A percentile compares a stretch with the other conserved stretches of the same genome.
phyloP scores from a whole-genome alignment of 2,888 invertebrate genomes.

The Dexiosoma caninum region DNA sequence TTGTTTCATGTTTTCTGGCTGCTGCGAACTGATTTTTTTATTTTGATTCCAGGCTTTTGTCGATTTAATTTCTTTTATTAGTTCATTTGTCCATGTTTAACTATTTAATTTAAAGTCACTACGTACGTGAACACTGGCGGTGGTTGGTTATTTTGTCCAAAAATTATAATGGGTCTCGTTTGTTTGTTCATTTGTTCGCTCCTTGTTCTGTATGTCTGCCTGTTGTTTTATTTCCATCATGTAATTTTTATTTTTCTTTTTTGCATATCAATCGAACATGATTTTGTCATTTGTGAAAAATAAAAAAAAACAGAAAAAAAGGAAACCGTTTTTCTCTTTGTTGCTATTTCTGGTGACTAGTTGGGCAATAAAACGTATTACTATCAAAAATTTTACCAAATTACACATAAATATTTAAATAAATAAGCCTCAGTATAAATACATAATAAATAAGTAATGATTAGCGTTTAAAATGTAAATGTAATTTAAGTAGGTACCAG shows the following conservation, averaged over 20 bases:
- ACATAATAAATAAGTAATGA: conserved; percentile 58
- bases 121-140: conserved; percentile 5
- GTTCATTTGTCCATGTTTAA: conserved; percentile 43
- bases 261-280: conserved; percentile 62
- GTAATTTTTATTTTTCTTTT: conserved; percentile 46
- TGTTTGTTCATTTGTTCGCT: conserved; percentile 22
- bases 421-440: conserved; percentile 38
- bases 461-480: conserved; percentile 53
- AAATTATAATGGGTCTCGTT: conserved; percentile 33
- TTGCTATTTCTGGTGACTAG: neutral
- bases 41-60: conserved; percentile 17
- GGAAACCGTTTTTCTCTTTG: neutral
- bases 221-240: conserved; percentile 34
- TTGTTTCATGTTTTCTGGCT: conserved; percentile 2
- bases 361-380: conserved; percentile 59
- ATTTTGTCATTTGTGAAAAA: conserved; percentile 57
- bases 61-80: conserved; percentile 7
- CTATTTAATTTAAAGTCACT: conserved; percentile 29
- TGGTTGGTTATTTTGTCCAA: conserved; percentile 29
- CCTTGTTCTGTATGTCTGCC: conserved; percentile 8
- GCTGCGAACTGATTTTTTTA: conserved; percentile 2
- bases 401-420: conserved; percentile 56
- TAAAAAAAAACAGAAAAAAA: neutral
- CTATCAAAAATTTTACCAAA: conserved; percentile 57
- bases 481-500: conserved; percentile 53